Conservation (phyloP, 2,888 invertebrate species). For the Sympetrum striolatum region DNA sequence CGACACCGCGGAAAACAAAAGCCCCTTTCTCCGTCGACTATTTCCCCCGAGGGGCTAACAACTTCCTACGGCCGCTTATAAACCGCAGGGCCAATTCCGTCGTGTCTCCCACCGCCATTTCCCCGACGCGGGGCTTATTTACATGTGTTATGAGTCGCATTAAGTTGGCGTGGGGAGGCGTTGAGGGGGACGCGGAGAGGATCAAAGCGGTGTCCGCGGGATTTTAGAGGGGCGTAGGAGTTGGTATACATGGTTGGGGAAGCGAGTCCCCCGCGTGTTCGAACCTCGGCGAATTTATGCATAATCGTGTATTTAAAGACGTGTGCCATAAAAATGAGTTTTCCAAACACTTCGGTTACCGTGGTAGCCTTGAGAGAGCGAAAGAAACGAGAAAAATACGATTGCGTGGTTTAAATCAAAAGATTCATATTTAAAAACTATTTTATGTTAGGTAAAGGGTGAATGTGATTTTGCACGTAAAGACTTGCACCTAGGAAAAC, state of each 20-base stretch:
- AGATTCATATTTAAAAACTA: too few relatives aligned
- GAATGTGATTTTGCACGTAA: too few relatives aligned
- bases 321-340: too few relatives aligned
- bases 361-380: too few relatives aligned
- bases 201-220: background rate
- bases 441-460: too few relatives aligned
- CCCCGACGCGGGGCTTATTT: conserved; percentile 6
- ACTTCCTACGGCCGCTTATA: background rate
- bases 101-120: background rate
- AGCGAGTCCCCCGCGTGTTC: background rate
- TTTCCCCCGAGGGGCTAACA: background rate
- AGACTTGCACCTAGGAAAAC: too few relatives aligned
- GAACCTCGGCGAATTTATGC: background rate
- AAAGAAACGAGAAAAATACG: too few relatives aligned
- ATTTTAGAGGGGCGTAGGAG: background rate
- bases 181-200: background rate
- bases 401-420: too few relatives aligned
- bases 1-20: background rate
- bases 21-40: background rate
- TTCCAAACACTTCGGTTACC: too few relatives aligned
- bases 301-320: too few relatives aligned
- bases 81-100: conserved; percentile 12
- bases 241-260: background rate
- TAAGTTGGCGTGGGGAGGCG: background rate
- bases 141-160: conserved; percentile 34